Base-by-base conservation (phyloP, 2,797 vertebrate species). In the Tauraco hartlaubi region DNA sequence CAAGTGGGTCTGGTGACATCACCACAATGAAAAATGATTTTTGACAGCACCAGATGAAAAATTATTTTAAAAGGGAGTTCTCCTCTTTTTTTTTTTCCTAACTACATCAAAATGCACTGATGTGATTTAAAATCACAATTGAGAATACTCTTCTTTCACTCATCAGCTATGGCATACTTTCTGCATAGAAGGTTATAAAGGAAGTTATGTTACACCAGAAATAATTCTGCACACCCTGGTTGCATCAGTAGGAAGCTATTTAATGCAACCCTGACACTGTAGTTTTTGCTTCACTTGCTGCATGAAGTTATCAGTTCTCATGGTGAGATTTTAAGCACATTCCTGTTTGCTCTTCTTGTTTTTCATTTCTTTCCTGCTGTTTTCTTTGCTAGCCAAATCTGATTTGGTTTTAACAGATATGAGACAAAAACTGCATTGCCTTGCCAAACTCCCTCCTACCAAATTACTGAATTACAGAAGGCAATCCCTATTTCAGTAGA, bases 381-480 rank as follows among this genome's bases (percentile, higher is more conserved):
- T 69, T 71, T n/a, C 15, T 77, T 89, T 69, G n/a, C 28, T 84
- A 75, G 63, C 29, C 23, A 86, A 69, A 79, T 82, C 16, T 54
- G 21, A 26, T 44, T 91, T 67, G 10, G 11, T 71, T 94, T 94
- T 73, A 90, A 74, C 23, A 56, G 48, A 33, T 52, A 86, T 19
- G 85, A 92, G 87, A 59, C 75, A 96, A 94, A 93, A 69, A 92
- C 62, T 92, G 41, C 31, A 48, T 79, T 93, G 46, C 74, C 49
- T 86, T 95, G 93, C 91, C 90, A 93, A 97, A 93, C 92, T 91
- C 67, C 95, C 69, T 91, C 87, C 92, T 95, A 93, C 85, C 87
- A 96, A 96, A 96, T 96, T 55, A 29, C 9, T n/a, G 63, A 92
- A 88, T 77, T 97, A 96, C 78, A 90, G 88, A 94, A 94, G 64